Base-by-base conservation (phyloP, 2,888 invertebrate species). In the Coremacera marginata region DNA sequence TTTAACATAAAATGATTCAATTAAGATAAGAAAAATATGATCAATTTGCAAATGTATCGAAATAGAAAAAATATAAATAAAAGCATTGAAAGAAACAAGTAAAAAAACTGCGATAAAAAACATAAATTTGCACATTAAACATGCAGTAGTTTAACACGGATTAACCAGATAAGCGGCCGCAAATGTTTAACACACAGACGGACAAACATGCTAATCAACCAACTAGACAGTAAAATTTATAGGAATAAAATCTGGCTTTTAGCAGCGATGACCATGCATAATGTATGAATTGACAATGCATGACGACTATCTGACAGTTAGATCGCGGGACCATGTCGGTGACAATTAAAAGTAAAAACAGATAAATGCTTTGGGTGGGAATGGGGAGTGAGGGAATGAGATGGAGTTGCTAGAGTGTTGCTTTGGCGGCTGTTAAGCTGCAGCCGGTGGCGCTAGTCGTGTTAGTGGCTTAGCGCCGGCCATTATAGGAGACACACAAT, bases 311-410 rank as follows among this genome's bases (percentile, higher is more conserved):
- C 72, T 51, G 77, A n/a, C 70, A 63, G 77, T 62, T 77, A 70
- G 77, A 79, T 77, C 79, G 65, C 79, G 65, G 37, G 37, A 62
- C 70, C 77, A 65, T 77, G 55, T 65, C 65, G 73, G 63, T 63
- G 57, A 62, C 73, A 76, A 79, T 79, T 79, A 76, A 67, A 75
- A 49, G 49, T 44, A 44, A 65, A 44, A 71, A 67, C 37, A 62
- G 51, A 25, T 31, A 44, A 44, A 44, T 44, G 44, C 44, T 44
- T 4, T 2, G 44, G 44, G 44, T 11, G 14, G 44, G 44, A 1
- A 44, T 44, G 44, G 44, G 1, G 31, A 31, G 5, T 31, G 31
- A 31, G 5, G n/a, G n/a, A n/a, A n/a, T n/a, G n/a, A n/a, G n/a
- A 37, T 1, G 5, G 7, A 37, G 37, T 37, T 7, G 37, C 8